Base-by-base conservation (phyloP, 2,113 vertebrate species). In the Falco punctatus region DNA sequence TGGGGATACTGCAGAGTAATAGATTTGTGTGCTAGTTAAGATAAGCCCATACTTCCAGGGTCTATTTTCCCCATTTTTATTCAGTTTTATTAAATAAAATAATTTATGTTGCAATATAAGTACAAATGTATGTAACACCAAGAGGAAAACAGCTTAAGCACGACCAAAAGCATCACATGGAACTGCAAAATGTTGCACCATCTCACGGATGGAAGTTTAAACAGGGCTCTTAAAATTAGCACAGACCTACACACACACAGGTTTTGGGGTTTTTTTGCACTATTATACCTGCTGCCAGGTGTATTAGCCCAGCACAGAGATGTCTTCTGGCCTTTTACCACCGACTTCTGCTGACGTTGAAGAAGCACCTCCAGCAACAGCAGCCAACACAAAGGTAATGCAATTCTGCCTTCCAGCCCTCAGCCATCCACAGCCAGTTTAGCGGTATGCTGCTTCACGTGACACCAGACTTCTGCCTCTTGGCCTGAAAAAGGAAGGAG, bases 221-320 rank as follows among this genome's bases (percentile, higher is more conserved):
- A 67, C 26, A n/a, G 22, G 11, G 15, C 2, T 64, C 3, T 30
- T 59, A 19, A 46, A 70, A 80, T 51, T 8, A 78, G 16, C 62
- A 33, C 44, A 48, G 38, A 32, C 30, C 42, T 32, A 49, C 9
- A n/a, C 13, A 52, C 15, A 16, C 11, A 24, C 7, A 17, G 38
- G 38, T 4, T 24, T 13, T 1, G 32, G 26, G 14, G 0, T 0
- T 8, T 52, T 84, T 66, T 64, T 82, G 4, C 15, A 38, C 40
- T n/a, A 10, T n/a, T 26, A 15, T n/a, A 32, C 10, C 42, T 74
- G 27, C 42, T 94, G 40, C 8, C 33, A 11, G 6, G 40, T 70
- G 30, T 24, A 51, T 52, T 26, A 75, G 33, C 51, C 57, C 19
- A 66, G 44, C 40, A 73, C 35, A 38, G 57, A 57, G 16, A 12